These are phyloP conservation scores for Cryptoblepharus egeriae DNA, from an alignment of 2,797 vertebrate species.

Conservation along the genomic window DNA sequence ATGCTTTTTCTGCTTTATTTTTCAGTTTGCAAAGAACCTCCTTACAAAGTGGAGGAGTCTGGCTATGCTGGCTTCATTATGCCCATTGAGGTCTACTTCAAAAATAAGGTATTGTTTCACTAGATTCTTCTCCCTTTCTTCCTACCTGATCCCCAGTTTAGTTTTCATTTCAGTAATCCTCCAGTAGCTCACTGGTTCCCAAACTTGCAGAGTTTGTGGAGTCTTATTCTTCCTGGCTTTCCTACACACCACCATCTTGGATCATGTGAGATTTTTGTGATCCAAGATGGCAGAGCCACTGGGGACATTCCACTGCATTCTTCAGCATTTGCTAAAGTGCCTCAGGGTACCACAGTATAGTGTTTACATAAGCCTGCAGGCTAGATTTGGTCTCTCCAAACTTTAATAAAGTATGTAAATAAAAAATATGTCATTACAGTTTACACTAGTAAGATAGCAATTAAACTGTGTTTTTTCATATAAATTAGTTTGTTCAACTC, in stretches of 20 bases:
- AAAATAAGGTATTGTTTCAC: constrained; percentile 89
- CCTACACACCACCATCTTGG: too few species aligned
- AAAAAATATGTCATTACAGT: background rate
- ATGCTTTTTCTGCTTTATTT: constrained; percentile 58
- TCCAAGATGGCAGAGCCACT: too few species aligned
- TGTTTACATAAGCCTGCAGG: too few species aligned
- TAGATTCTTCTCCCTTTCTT: background rate
- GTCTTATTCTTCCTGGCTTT: too few species aligned
- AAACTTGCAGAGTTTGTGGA: too few species aligned
- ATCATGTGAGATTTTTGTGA: too few species aligned
- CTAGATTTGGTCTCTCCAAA: background rate
- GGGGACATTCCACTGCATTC: too few species aligned
- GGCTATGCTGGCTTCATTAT: constrained; percentile 98
- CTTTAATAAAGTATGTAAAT: background rate
- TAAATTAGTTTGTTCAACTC: background rate
- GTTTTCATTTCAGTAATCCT: background rate
- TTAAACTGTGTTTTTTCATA: background rate
- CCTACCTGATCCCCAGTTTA: too few species aligned
- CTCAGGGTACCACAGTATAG: too few species aligned
- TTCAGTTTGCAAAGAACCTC: constrained; percentile 97
- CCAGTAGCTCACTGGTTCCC: background rate
- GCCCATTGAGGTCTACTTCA: constrained; percentile 99
- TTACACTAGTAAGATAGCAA: background rate
- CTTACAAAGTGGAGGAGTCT: constrained; percentile 98
- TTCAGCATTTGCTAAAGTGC: too few species aligned